Conservation (phyloP, 1,140 invertebrate genomes). For the Drosophila melanica region DNA sequence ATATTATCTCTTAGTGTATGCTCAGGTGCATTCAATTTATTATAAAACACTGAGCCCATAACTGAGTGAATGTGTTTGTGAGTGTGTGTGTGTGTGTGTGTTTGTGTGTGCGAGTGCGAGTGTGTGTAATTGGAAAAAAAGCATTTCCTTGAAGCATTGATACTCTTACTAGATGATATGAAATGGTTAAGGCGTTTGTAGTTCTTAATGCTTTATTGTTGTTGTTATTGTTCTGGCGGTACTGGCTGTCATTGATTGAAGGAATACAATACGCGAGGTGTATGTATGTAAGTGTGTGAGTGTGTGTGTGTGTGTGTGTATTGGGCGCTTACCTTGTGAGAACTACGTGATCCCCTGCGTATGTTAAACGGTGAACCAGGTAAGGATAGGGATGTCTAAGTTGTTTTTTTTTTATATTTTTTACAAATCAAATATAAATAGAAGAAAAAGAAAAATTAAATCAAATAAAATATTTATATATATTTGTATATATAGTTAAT, state of each 20-base stretch:
- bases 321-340: constrained; percentile 91
- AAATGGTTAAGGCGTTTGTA: constrained; percentile 32
- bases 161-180: constrained; percentile 31
- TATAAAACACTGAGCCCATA: constrained; percentile 1
- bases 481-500: constrained; percentile 45
- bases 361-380: constrained; percentile 98
- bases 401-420: constrained; percentile 62
- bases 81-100: neutral
- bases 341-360: constrained; percentile 93
- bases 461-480: constrained; percentile 79
- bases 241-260: constrained; percentile 39
- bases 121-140: neutral
- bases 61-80: neutral
- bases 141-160: neutral
- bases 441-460: constrained; percentile 82
- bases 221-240: constrained; percentile 35
- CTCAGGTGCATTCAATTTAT: neutral
- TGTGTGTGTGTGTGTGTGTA: constrained; percentile 58
- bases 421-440: constrained; percentile 79
- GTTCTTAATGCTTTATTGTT: constrained; percentile 22
- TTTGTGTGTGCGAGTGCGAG: neutral
- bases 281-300: constrained; percentile 35
- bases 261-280: constrained; percentile 43
- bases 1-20: neutral
- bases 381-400: constrained; percentile 96